Conservation (phyloP, 2,888 invertebrate genomes). For the Anoplius nigerrimus region DNA sequence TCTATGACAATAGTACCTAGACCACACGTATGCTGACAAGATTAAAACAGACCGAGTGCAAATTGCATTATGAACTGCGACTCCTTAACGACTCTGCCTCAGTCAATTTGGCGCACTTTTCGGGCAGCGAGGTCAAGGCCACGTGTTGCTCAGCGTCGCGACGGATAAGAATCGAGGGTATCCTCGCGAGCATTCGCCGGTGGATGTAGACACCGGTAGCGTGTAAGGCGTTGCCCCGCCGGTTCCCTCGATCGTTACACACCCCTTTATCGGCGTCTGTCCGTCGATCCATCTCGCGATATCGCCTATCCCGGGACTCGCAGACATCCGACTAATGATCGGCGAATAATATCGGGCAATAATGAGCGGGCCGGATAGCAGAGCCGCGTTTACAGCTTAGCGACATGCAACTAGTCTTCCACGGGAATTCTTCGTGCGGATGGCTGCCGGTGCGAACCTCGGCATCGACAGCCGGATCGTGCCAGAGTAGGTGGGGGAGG, state of each 20-base stretch:
- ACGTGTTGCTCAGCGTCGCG: constrained; percentile 37
- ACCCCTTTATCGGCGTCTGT: constrained; percentile 45
- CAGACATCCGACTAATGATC: constrained; percentile 44
- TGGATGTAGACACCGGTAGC: constrained; percentile 23
- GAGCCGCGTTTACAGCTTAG: constrained; percentile 51
- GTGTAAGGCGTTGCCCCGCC: constrained; percentile 27
- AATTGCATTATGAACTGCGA: too few species aligned
- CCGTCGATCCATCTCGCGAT: constrained; percentile 40
- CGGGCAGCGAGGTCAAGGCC: constrained; percentile 40
- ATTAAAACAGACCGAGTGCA: too few species aligned
- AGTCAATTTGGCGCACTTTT: too few species aligned
- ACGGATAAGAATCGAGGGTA: constrained; percentile 47
- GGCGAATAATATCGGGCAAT: constrained; percentile 19
- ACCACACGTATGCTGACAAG: too few species aligned
- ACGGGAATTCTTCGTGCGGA: neutral
- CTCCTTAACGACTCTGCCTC: too few species aligned
- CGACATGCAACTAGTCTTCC: constrained; percentile 56
- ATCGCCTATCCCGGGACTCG: constrained; percentile 29
- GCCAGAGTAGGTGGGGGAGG: too few species aligned
- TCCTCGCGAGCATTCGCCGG: constrained; percentile 30
- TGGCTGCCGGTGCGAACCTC: neutral
- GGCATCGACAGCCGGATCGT: too few species aligned
- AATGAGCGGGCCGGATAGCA: constrained; percentile 52
- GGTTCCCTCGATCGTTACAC: constrained; percentile 36
- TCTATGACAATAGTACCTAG: too few species aligned